Percentiles rank a stretch among this genome's conserved stretches.
These are phyloP conservation scores for Furnarius figulus DNA, from an alignment of 2,113 vertebrate species.

Conservation along the genomic window DNA sequence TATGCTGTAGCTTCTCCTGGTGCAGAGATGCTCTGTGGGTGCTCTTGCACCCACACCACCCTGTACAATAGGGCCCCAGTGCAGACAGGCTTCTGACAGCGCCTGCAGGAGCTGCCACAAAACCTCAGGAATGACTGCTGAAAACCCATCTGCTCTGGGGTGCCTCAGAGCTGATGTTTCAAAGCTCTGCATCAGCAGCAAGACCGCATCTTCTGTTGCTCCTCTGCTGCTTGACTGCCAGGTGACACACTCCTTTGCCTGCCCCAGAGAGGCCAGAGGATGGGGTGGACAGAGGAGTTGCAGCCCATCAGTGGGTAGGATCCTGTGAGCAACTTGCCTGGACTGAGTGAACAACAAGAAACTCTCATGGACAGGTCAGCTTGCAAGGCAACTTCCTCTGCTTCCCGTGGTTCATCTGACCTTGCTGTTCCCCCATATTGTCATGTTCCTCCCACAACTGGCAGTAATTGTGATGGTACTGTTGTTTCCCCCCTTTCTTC, in stretches of 20 bases:
- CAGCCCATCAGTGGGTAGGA: background rate
- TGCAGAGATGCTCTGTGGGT: background rate
- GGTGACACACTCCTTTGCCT: background rate
- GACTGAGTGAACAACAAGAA: background rate
- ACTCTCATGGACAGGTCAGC: background rate
- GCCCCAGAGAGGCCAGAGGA: background rate
- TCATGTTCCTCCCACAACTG: background rate
- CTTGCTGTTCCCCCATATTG: background rate
- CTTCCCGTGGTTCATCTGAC: background rate
- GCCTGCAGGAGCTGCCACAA: background rate
- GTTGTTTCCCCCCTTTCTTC: background rate
- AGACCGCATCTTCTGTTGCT: background rate
- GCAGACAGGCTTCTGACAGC: background rate
- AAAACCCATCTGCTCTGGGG: background rate
- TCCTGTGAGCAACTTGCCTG: background rate
- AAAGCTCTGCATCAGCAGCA: background rate
- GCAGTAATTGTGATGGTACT: background rate
- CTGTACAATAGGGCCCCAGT: background rate
- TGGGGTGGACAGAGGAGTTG: no score
- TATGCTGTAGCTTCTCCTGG: background rate
- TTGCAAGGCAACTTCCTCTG: background rate
- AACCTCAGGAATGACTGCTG: background rate
- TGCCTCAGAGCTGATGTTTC: background rate
- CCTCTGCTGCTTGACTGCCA: background rate
- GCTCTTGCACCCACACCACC: rapidly evolving